A percentile compares a stretch with the other conserved stretches of the same genome.
These are phyloP conservation scores for Leptinotarsa haldemani DNA, from an alignment of 2,888 invertebrate species.

Conservation along the genomic window DNA sequence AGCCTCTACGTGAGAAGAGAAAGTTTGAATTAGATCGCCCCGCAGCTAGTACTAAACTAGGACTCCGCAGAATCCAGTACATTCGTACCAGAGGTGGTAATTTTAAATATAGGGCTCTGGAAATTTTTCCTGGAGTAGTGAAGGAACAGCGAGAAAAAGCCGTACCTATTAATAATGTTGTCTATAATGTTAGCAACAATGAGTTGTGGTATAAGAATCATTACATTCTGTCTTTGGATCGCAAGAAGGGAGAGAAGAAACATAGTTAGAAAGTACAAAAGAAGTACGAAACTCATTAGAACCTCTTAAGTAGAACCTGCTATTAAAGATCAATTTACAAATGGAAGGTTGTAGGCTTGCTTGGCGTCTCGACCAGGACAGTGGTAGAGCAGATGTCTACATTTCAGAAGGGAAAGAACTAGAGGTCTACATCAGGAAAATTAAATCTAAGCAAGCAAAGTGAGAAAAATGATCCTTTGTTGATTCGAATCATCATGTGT, in stretches of 20 bases:
- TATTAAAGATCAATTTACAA: slow-evolving; percentile 96
- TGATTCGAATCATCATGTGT: too few species aligned
- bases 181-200: slow-evolving; percentile 99
- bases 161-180: slow-evolving; percentile 98
- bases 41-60: slow-evolving; percentile 99
- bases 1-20: slow-evolving; percentile 99
- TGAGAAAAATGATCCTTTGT: too few species aligned
- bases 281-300: slow-evolving; percentile 92
- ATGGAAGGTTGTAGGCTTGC: slow-evolving; percentile 95
- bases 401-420: slow-evolving; percentile 99
- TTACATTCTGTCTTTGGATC: slow-evolving; percentile 77
- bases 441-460: slow-evolving; percentile 95
- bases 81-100: slow-evolving; percentile 98
- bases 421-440: slow-evolving; percentile 70
- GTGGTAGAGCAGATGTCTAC: slow-evolving; percentile 97
- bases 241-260: too few species aligned
- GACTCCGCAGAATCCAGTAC: slow-evolving; percentile 90
- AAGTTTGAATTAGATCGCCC: slow-evolving; percentile 99
- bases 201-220: slow-evolving; percentile 99
- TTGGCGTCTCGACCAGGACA: slow-evolving; percentile 98
- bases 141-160: slow-evolving; percentile 94
- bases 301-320: slow-evolving; percentile 93
- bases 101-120: too few species aligned
- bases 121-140: slow-evolving; percentile 99
- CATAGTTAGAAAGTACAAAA: slow-evolving; percentile 91